A percentile compares a stretch with the other conserved stretches of the same genome.
These are phyloP conservation scores for Portunus trituberculatus DNA, from an alignment of 1,140 invertebrate genomes.

Conservation along the genomic window DNA sequence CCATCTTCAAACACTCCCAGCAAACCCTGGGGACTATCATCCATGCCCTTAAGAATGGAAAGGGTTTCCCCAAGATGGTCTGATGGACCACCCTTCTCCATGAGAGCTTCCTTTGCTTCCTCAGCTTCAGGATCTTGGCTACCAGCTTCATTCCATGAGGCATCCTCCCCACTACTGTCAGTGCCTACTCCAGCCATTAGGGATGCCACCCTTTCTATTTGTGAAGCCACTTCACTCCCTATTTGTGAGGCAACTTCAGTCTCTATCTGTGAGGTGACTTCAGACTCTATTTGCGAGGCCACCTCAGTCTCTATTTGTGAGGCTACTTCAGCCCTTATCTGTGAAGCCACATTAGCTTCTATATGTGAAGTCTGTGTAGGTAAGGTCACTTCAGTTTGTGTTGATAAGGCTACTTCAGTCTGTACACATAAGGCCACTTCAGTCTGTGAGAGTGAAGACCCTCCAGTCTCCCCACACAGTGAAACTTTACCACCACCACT, in stretches of 20 bases:
- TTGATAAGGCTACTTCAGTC: not conserved
- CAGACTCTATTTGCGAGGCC: not conserved
- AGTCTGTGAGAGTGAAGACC: not conserved
- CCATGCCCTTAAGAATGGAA: conserved; percentile 65
- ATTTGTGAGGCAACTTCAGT: not conserved
- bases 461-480: not conserved
- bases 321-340: not conserved
- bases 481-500: not conserved
- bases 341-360: not conserved
- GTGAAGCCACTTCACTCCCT: no score
- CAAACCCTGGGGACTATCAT: conserved; percentile 44
- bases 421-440: not conserved
- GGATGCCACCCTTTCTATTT: not conserved
- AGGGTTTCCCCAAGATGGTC: conserved; percentile 61
- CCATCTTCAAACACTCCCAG: conserved; percentile 59
- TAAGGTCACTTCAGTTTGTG: conserved; percentile 2
- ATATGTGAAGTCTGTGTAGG: not conserved
- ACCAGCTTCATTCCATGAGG: not conserved
- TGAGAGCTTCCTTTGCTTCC: not conserved
- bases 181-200: not conserved
- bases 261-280: not conserved
- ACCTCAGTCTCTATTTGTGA: no score
- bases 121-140: not conserved
- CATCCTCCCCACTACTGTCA: not conserved
- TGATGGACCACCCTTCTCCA: conserved; percentile 39